Evolutionary conservation across 2,888 invertebrate genomes (phyloP), one percentile per base, ranked within the genome.

Genomic region (Eumacrocentrus americanus): DNA sequence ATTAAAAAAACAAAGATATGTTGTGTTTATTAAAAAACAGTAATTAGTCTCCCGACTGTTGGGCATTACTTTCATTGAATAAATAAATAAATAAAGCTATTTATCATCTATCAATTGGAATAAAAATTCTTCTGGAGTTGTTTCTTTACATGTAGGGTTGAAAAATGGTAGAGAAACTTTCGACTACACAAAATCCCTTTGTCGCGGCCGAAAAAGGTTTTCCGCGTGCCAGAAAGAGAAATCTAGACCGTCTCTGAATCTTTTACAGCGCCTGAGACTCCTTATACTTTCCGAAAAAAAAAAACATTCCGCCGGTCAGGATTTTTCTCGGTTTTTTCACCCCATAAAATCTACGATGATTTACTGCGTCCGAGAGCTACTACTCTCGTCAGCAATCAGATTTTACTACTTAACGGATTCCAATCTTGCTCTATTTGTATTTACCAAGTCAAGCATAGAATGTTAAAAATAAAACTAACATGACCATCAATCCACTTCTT

Each of bases 221-320:
- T 58, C 56, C 58, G 54, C 46, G 56, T 44, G 53, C 44, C 59
- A 18, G 18, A 29, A 66, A 66, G 66, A 62, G 66, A 67, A 66
- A 68, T 66, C 65, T 60, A n/a, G 59, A 62, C 62, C 58, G 61
- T 40, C 35, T n/a, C 16, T 50, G 44, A 61, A 22, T 50, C 22
- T 63, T 67, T 66, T 62, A 65, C 64, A 67, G 59, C 65, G 57
- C 59, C 60, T 44, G 40, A n/a, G n/a, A n/a, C n/a, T n/a, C n/a
- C n/a, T n/a, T n/a, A n/a, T n/a, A 60, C 60, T 58, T 53, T 22
- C 53, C 34, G 55, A 59, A 61, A 60, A 62, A 63, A 66, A n/a
- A n/a, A n/a, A n/a, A n/a, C n/a, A 59, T 58, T 57, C 57, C 51
- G 48, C 50, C 54, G 44, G n/a, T 57, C 14, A n/a, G 14, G 44